Evolutionary conservation across 1,140 invertebrate species (phyloP), one percentile per base, ranked within the genome.

Genomic region (Drosophila arizonae): DNA sequence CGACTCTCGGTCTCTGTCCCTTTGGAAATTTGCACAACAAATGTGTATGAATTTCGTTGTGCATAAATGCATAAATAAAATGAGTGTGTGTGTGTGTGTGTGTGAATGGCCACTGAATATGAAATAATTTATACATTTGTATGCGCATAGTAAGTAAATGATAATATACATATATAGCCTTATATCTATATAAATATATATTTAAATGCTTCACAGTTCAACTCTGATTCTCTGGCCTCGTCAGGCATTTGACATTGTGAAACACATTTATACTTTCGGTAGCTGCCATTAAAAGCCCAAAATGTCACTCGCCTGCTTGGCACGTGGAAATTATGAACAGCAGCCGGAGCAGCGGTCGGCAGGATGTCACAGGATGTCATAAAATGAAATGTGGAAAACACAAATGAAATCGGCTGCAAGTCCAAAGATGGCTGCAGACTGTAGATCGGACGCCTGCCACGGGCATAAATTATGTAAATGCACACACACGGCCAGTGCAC

Each of bases 381-480:
- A 88, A 82, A 79, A 58, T 84, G 76, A 88, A 72, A 79, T 79
- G 81, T 87, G 79, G 79, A 78, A 63, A 76, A 62, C 58, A 51
- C 52, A 68, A 81, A 67, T 78, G 63, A 75, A 77, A 77, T 65
- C 61, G 75, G 55, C 41, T 76, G 70, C 71, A 70, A 65, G 62
- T 72, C 6, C 46, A 63, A 52, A 63, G 45, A 43, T 51, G 51
- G 30, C 2, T 28, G 41, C 26, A 36, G 50, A 45, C 55, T 45
- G 50, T 39, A 39, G 36, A 39, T 15, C 46, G 21, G 43, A 17
- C 56, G 63, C 17, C 63, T 17, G 55, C 70, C 30, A 56, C 11
- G 36, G 30, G 65, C 66, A 87, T 88, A 87, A 87, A 87, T 88
- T 87, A 87, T 87, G 84, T 79, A 77, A 87, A 87, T 88, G 63